Conservation (phyloP, 2,113 vertebrate species). For the Eulacestoma nigropectus region DNA sequence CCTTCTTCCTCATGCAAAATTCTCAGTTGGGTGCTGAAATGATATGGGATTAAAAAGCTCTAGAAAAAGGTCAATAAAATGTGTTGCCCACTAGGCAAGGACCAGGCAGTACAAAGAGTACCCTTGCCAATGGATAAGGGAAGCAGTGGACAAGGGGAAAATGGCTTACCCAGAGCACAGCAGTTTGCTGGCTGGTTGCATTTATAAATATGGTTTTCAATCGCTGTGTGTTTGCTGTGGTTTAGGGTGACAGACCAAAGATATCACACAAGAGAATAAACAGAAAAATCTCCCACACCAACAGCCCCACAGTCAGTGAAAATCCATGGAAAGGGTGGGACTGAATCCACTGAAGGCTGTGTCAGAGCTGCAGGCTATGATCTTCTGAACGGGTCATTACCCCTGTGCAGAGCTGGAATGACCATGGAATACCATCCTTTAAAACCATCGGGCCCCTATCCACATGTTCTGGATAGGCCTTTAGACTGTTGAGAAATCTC, state of each 20-base stretch:
- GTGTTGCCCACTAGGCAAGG: neutral
- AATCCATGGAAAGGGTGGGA: neutral
- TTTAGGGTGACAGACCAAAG: neutral
- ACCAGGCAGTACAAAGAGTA: neutral
- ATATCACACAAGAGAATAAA: neutral
- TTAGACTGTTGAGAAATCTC: neutral
- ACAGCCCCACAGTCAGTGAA: neutral
- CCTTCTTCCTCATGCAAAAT: neutral
- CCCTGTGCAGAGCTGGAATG: neutral
- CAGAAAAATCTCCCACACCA: neutral
- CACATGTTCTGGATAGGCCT: neutral
- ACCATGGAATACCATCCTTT: neutral
- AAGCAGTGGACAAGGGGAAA: neutral
- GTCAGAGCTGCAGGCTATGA: neutral
- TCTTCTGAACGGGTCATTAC: neutral
- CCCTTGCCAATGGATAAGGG: neutral
- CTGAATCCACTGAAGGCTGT: neutral
- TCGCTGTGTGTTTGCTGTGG: neutral
- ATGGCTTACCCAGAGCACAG: neutral
- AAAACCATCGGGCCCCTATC: neutral
- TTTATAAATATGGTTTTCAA: neutral
- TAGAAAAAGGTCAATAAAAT: neutral
- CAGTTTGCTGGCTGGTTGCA: neutral
- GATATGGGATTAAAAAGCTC: neutral
- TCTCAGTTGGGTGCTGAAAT: neutral